Base-by-base conservation (phyloP, 2,888 invertebrate species). In the Drosophila infuscata region DNA sequence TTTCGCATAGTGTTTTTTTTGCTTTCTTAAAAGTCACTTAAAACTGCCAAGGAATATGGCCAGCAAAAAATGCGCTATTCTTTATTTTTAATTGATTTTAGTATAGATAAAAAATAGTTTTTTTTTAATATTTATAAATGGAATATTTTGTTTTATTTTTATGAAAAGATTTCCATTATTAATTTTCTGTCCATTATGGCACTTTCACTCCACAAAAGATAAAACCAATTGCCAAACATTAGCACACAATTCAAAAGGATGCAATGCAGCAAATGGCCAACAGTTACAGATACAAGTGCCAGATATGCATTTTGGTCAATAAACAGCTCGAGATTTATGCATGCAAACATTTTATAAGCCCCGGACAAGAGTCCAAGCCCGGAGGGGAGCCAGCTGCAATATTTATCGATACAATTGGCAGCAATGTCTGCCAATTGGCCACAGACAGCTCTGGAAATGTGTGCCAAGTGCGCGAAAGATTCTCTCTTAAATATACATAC, bases 301-400 rank as follows among this genome's bases (percentile, higher is more conserved):
- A 58, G 59, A 64, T 66, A 75, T 68, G 52, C 51, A 59, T 25
- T 56, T 56, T 20, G 46, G 32, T 60, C 72, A 61, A 76, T 82
- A 86, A 83, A 83, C 82, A 71, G 73, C 59, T 69, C 17, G 56
- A 77, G 77, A 86, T 86, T 86, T 83, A 83, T 83, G 87, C 73
- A 74, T 73, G 58, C 71, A 53, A 78, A 63, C 71, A 54, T 81
- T 80, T 81, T 81, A 81, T 79, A 73, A 76, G 72, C 57, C 49
- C 35, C 51, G 41, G 59, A 63, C 66, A 61, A 48, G 56, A 38
- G 25, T 41, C 35, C 12, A 61, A 35, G 54, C 48, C 85, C 67
- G 59, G 60, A 57, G 57, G 74, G 73, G 51, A 56, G 25, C 49
- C 68, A 76, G 64, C 60, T 71, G 72, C 72, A 79, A 70, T 79